These are phyloP conservation scores for Drepana arcuata DNA, from an alignment of 1,140 invertebrate species.

Conservation along the genomic window DNA sequence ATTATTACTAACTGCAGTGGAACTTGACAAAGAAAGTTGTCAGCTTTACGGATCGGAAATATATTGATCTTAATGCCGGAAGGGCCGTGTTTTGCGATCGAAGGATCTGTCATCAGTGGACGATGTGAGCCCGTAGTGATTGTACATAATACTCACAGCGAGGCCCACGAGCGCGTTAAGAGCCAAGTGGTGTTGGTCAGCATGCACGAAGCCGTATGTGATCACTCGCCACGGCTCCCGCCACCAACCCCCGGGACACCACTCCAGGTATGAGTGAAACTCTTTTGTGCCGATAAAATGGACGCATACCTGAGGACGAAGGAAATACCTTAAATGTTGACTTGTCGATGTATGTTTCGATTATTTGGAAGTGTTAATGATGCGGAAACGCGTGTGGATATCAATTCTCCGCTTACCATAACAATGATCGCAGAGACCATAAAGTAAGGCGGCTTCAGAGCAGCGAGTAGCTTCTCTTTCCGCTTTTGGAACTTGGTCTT, in stretches of 20 bases:
- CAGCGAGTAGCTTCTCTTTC: conserved; percentile 37
- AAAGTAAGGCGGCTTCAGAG: conserved; percentile 47
- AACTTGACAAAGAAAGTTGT: too few relatives aligned
- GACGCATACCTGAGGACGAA: conserved; percentile 25
- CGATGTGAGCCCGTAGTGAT: too few relatives aligned
- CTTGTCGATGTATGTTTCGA: too few relatives aligned
- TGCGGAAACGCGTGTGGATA: too few relatives aligned
- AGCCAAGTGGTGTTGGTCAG: conserved; percentile 33
- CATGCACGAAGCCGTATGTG: conserved; percentile 51
- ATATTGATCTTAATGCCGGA: too few relatives aligned
- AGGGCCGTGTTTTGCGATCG: too few relatives aligned
- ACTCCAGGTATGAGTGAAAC: conserved; percentile 32
- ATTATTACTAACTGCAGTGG: neutral
- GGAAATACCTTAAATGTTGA: neutral
- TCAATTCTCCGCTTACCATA: too few relatives aligned
- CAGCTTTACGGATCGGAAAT: too few relatives aligned
- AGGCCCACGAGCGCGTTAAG: conserved; percentile 49
- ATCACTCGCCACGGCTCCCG: conserved; percentile 46
- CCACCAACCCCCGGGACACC: conserved; percentile 42
- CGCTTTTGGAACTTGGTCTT: conserved; percentile 48
- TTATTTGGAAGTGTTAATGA: too few relatives aligned
- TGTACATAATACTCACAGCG: conserved; percentile 30
- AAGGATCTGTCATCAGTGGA: too few relatives aligned
- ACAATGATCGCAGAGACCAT: conserved; percentile 46
- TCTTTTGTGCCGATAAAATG: conserved; percentile 27